A percentile compares a stretch with the other conserved stretches of the same genome.
Evolutionary conservation across 2,888 invertebrate genomes (phyloP).

Genomic region (Netelia melanura): DNA sequence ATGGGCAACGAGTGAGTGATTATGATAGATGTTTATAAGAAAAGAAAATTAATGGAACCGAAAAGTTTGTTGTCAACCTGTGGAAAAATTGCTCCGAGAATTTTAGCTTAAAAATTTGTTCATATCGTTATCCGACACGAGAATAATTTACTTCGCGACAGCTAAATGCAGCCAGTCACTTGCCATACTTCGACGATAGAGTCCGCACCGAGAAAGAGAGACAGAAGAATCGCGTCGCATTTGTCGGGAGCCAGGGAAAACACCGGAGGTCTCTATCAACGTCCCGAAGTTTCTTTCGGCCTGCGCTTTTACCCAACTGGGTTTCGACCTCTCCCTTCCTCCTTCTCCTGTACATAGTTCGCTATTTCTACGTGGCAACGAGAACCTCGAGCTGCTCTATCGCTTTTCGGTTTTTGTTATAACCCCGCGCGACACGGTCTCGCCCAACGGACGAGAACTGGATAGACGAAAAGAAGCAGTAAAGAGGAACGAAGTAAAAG

Average conservation of each 20-base stretch:
- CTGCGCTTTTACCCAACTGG: slow-evolving; percentile 69
- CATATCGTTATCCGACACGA: neutral
- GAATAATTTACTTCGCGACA: slow-evolving; percentile 35
- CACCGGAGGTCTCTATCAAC: slow-evolving; percentile 80
- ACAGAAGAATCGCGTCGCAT: slow-evolving; percentile 77
- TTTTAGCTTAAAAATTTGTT: too few relatives aligned
- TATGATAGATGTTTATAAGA: too few relatives aligned
- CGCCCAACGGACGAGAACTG: slow-evolving; percentile 27
- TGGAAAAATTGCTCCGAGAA: too few relatives aligned
- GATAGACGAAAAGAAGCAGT: slow-evolving; percentile 52
- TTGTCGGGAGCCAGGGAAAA: slow-evolving; percentile 77
- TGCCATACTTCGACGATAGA: slow-evolving; percentile 18
- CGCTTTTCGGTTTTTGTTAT: slow-evolving; percentile 81
- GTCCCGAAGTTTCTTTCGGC: slow-evolving; percentile 81
- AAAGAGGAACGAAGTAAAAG: slow-evolving; percentile 46
- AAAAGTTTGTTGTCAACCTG: too few relatives aligned
- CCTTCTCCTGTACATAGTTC: slow-evolving; percentile 56
- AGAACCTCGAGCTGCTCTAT: slow-evolving; percentile 75
- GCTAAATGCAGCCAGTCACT: slow-evolving; percentile 37
- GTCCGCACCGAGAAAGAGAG: slow-evolving; percentile 50
- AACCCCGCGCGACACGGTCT: slow-evolving; percentile 58
- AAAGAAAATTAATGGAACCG: too few relatives aligned
- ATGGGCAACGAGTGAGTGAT: too few relatives aligned
- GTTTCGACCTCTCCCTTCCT: slow-evolving; percentile 67
- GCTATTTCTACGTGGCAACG: slow-evolving; percentile 45